Percentiles rank a stretch among this genome's conserved stretches.
These are phyloP conservation scores for Hucho hucho DNA, from an alignment of 2,113 vertebrate genomes.

Conservation along the genomic window DNA sequence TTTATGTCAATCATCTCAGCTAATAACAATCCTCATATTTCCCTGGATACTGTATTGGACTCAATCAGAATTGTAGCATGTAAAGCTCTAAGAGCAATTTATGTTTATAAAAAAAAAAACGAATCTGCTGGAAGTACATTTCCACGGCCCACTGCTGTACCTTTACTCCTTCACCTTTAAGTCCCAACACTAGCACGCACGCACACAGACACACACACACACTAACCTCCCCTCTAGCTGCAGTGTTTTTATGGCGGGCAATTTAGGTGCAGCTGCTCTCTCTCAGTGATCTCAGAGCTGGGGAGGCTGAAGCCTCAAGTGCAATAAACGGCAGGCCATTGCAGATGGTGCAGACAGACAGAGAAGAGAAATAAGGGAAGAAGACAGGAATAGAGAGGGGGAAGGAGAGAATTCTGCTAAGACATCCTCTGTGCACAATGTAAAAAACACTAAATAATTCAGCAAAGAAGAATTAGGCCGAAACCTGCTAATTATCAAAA, in stretches of 20 bases:
- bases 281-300: constrained; percentile 26
- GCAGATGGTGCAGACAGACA: constrained; percentile 20
- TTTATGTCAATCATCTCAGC: no score
- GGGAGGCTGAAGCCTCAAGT: constrained; percentile 20
- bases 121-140: not conserved
- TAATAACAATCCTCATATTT: not conserved
- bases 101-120: no score
- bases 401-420: not conserved
- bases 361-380: not conserved
- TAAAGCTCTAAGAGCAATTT: no score
- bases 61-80: no score
- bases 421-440: no score
- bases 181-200: not conserved
- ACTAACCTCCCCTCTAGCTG: constrained; percentile 1
- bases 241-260: constrained; percentile 29
- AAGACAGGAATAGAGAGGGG: not conserved
- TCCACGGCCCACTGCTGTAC: not conserved
- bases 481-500: no score
- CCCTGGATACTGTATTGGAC: not conserved
- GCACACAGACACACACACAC: constrained; percentile 10
- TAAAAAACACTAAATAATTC: no score
- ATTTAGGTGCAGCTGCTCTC: constrained; percentile 32
- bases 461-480: no score
- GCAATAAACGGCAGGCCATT: constrained; percentile 29
- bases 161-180: no score